Conservation (phyloP, 2,888 invertebrate species). For the Zonitis immaculata region DNA sequence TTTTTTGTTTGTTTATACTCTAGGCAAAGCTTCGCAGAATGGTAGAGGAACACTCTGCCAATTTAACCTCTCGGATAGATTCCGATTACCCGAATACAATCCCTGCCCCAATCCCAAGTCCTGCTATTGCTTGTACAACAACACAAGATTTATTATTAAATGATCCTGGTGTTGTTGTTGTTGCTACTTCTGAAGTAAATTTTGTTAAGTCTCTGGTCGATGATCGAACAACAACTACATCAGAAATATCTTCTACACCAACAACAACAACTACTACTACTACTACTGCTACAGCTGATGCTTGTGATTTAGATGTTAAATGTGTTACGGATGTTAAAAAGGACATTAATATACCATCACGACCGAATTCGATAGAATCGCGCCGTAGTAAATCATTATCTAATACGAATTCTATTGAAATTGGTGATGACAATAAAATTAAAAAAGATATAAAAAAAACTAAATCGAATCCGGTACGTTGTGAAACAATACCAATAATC, state of each 20-base stretch:
- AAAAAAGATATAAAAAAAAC: slow-evolving; percentile 40
- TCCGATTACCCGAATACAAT: slow-evolving; percentile 43
- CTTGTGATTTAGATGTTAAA: slow-evolving; percentile 32
- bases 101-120: slow-evolving; percentile 35
- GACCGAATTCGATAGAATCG: slow-evolving; percentile 37
- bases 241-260: not conserved
- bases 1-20: too few species aligned
- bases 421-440: slow-evolving; percentile 31
- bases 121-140: slow-evolving; percentile 28
- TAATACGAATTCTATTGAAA: slow-evolving; percentile 38
- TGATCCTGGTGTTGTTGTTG: slow-evolving; percentile 28
- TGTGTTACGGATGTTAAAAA: slow-evolving; percentile 28
- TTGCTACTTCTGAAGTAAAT: slow-evolving; percentile 15
- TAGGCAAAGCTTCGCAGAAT: slow-evolving; percentile 61
- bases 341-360: slow-evolving; percentile 30
- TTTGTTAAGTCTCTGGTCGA: slow-evolving; percentile 26
- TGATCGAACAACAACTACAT: slow-evolving; percentile 9
- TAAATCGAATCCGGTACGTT: slow-evolving; percentile 38
- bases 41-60: slow-evolving; percentile 76
- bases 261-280: not conserved
- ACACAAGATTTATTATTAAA: slow-evolving; percentile 32
- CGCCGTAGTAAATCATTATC: slow-evolving; percentile 39
- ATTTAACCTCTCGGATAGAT: slow-evolving; percentile 44
- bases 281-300: not conserved
- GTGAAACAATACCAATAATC: slow-evolving; percentile 24